phyloP scores from a whole-genome alignment of 1,140 invertebrate genomes.

The Augochlora pura region DNA sequence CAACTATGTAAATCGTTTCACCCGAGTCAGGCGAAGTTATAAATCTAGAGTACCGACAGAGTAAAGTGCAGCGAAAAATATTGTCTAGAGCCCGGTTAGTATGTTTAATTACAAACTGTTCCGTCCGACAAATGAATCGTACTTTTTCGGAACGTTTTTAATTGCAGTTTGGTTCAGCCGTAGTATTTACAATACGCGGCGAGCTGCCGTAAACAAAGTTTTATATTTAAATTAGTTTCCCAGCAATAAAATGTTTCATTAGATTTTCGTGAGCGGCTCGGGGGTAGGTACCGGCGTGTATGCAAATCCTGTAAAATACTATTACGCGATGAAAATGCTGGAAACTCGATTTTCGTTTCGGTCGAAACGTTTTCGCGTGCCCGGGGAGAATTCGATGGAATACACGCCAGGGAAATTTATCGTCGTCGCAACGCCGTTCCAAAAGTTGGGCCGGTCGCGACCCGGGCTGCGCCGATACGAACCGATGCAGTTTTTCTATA shows the following conservation, averaged over 20 bases:
- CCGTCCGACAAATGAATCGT: no score
- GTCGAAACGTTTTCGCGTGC: background rate
- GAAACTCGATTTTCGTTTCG: slow-evolving; percentile 3
- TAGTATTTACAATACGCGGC: no score
- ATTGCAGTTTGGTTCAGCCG: no score
- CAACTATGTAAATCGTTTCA: no score
- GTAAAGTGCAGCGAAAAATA: no score
- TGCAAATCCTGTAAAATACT: slow-evolving; percentile 4
- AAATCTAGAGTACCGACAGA: no score
- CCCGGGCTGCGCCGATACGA: background rate
- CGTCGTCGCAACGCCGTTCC: background rate
- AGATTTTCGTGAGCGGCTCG: background rate
- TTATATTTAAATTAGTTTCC: background rate
- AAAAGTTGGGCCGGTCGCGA: slow-evolving; percentile 1
- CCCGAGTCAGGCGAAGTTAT: no score
- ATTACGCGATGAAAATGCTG: slow-evolving; percentile 2
- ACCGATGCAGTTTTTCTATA: background rate
- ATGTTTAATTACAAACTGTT: no score
- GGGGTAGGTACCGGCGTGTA: background rate
- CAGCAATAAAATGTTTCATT: background rate
- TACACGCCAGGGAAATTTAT: slow-evolving; percentile 19
- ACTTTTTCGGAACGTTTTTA: no score
- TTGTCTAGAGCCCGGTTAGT: no score
- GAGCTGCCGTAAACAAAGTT: no score
- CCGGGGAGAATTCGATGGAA: background rate